Percentiles rank a stretch among this genome's conserved stretches.
phyloP scores from a whole-genome alignment of 2,797 vertebrate genomes.

The Micrastur ruficollis region DNA sequence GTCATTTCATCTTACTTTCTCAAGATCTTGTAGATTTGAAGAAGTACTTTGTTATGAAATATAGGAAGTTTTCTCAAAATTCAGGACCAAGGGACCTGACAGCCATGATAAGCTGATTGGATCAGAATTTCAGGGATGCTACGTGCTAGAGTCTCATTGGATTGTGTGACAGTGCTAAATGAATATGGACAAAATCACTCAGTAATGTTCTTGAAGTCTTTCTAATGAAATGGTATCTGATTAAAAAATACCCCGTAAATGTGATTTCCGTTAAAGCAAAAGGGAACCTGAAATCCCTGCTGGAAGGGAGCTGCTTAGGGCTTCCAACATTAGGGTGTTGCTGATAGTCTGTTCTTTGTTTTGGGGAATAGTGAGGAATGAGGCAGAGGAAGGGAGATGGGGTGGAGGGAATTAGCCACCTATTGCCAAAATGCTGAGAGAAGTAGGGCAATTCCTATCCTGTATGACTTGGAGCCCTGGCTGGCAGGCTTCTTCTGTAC shows the following conservation, averaged over 20 bases:
- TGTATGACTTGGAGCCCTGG: conserved; percentile 29
- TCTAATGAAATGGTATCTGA: not conserved
- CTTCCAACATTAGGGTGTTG: not conserved
- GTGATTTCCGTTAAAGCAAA: not conserved
- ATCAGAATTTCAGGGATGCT: not conserved
- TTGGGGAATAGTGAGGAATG: not conserved
- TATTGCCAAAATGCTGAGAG: not conserved
- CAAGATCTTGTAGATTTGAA: not conserved
- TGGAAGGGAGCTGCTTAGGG: not conserved
- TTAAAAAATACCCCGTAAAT: not conserved
- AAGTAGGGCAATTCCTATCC: conserved; percentile 12
- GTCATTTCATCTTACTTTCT: not conserved
- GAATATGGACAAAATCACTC: not conserved
- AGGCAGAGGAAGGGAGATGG: not conserved
- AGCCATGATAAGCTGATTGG: accelerated
- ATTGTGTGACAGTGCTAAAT: not conserved
- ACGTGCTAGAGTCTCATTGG: not conserved
- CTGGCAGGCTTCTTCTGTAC: conserved; percentile 26
- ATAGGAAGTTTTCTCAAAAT: not conserved
- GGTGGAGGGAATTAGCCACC: conserved; percentile 39
- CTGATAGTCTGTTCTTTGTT: not conserved
- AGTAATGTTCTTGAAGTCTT: not conserved
- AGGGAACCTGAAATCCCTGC: not conserved
- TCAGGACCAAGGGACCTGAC: not conserved
- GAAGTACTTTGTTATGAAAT: not conserved